Evolutionary conservation across 1,140 invertebrate genomes (phyloP).

Genomic region (Ostrea edulis): DNA sequence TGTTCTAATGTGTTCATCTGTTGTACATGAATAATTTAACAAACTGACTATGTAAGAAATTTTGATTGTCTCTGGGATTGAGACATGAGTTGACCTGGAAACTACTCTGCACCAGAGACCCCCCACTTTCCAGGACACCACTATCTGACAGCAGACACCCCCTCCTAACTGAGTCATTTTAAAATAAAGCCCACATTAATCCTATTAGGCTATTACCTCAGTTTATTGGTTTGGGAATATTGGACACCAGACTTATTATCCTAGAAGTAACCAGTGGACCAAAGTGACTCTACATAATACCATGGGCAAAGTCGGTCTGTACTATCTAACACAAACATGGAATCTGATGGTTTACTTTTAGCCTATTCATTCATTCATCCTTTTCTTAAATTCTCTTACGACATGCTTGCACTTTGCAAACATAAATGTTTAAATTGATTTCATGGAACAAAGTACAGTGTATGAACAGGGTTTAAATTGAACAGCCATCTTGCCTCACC

Average conservation of each 20-base stretch:
- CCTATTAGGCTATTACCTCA: background rate
- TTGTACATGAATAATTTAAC: slow-evolving; percentile 29
- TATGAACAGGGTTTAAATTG: background rate
- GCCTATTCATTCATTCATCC: background rate
- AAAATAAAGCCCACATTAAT: background rate
- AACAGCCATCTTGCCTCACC: background rate
- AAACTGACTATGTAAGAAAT: background rate
- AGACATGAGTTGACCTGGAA: slow-evolving; percentile 17
- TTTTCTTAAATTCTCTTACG: background rate
- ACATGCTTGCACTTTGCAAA: background rate
- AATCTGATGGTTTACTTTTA: background rate
- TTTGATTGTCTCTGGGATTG: background rate
- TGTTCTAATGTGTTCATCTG: slow-evolving; percentile 16
- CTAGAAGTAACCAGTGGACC: background rate
- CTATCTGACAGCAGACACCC: too few relatives aligned
- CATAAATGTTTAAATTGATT: slow-evolving; percentile 22
- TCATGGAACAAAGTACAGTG: background rate
- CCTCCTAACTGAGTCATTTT: background rate
- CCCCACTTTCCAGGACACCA: background rate
- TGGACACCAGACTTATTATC: background rate
- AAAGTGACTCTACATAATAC: background rate
- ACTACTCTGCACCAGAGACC: background rate
- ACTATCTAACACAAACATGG: background rate
- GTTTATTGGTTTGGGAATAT: background rate
- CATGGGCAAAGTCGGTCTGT: background rate